Conservation (phyloP, 2,888 invertebrate species). For the Cantharis lateralis region DNA sequence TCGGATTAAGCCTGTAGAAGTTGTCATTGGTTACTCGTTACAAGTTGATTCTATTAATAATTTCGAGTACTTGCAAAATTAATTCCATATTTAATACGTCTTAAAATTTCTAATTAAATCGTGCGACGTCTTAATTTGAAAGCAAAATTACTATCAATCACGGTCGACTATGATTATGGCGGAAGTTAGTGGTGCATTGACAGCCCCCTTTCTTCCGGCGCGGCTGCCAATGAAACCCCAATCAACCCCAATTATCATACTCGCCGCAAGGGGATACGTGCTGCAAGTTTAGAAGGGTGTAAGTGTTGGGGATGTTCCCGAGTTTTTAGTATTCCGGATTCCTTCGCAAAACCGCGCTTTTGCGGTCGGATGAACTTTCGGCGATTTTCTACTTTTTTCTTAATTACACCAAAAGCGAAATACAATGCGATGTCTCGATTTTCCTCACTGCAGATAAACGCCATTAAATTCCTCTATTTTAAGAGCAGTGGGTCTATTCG, state of each 20-base stretch:
- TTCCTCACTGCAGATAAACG: neutral
- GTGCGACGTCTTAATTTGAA: constrained; percentile 34
- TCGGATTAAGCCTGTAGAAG: constrained; percentile 42
- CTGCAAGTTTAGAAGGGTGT: constrained; percentile 27
- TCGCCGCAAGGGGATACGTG: constrained; percentile 41
- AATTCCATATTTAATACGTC: constrained; percentile 24
- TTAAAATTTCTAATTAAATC: constrained; percentile 25
- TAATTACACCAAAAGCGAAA: neutral
- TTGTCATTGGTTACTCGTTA: constrained; percentile 40
- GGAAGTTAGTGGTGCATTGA: constrained; percentile 42
- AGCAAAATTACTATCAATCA: constrained; percentile 45
- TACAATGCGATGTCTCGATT: neutral
- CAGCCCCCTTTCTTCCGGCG: constrained; percentile 40
- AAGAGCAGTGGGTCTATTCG: neutral
- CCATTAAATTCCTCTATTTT: neutral
- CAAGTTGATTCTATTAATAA: constrained; percentile 38
- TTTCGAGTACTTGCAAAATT: constrained; percentile 21
- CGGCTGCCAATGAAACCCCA: constrained; percentile 51
- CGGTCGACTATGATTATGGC: constrained; percentile 37
- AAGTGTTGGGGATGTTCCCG: constrained; percentile 12
- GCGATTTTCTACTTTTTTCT: neutral
- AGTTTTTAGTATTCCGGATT: neutral
- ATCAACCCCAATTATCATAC: constrained; percentile 55
- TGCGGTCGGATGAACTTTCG: constrained; percentile 22
- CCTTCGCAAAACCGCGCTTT: constrained; percentile 27